Base-by-base conservation (phyloP, 2,113 vertebrate genomes). In the Sprattus sprattus region DNA sequence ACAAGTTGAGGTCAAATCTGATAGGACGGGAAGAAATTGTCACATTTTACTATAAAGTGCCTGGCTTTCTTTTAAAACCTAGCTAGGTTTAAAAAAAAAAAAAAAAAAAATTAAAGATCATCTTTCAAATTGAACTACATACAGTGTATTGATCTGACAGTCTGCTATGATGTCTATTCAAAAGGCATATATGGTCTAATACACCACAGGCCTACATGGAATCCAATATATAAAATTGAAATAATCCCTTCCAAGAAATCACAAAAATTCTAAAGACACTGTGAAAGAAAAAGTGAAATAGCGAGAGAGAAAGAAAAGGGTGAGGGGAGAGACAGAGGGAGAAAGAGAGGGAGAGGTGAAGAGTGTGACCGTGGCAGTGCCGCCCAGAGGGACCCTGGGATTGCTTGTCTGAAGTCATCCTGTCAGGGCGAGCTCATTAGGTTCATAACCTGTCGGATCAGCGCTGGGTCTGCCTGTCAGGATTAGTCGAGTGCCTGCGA, bases 371-470 rank as follows among this genome's bases (percentile, higher is more conserved):
- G 88, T 92, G 91, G 90, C 90, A 92, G 91, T 3, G 46, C 92
- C 91, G 90, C 91, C 92, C 91, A 92, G 90, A 91, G 91, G 92
- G 84, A 92, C 88, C 89, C 89, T 90, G 89, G 90, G 93, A 92
- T 92, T 88, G 90, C 93, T 91, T 95, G 94, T 95, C 94, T 92
- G 87, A 94, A 94, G 90, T 87, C 92, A 94, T 95, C 89, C 87
- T 90, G 88, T 95, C 95, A 95, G 88, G 91, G 90, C 88, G 47
- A 89, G 89, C 93, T 96, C 95, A 96, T 95, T 96, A 95, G 94
- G 93, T 95, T 93, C 94, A 95, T 95, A 95, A 93, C 94, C 94
- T 93, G 91, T 93, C 89, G 92, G 93, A 93, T 92, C 90, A 90
- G 89, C 90, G 91, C 91, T 82, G 90, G 92, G 90, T 94, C 92